phyloP scores from a whole-genome alignment of 2,113 vertebrate species.

The Mola mola region DNA sequence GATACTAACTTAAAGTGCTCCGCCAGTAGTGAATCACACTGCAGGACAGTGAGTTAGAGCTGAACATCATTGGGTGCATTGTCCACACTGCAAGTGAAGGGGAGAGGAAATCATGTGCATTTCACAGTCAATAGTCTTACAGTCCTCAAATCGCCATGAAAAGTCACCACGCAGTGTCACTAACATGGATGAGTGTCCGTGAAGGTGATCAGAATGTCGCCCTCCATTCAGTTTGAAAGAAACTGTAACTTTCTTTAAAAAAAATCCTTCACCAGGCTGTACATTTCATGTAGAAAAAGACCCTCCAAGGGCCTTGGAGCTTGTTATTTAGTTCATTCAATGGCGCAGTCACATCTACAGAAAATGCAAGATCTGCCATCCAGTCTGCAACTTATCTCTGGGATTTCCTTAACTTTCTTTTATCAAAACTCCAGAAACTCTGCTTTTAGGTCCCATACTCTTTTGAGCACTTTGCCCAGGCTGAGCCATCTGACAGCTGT shows the following conservation, averaged over 20 bases:
- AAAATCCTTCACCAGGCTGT: constrained; percentile 46
- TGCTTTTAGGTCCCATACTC: constrained; percentile 1
- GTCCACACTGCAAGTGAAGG: constrained; percentile 41
- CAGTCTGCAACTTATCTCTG: not conserved
- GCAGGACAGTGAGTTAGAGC: not conserved
- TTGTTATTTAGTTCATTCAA: constrained; percentile 57
- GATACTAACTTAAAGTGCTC: constrained; percentile 2
- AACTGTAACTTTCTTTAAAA: constrained; percentile 59
- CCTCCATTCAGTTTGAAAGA: no score
- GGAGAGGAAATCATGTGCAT: constrained; percentile 50
- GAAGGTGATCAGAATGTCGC: no score
- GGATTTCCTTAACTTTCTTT: not conserved
- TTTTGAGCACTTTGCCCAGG: not conserved
- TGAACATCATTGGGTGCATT: constrained; percentile 52
- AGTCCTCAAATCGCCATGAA: no score
- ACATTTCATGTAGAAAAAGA: constrained; percentile 53
- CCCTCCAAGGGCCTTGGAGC: constrained; percentile 51
- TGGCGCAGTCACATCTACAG: constrained; percentile 16
- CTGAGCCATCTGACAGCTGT: no score
- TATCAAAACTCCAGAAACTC: constrained; percentile 7
- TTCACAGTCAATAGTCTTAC: constrained; percentile 42
- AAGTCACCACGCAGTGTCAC: no score
- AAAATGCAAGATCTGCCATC: constrained; percentile 39
- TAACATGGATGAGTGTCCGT: no score
- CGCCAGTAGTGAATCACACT: not conserved